A percentile compares a stretch with the other conserved stretches of the same genome.
Conservation (phyloP, 2,113 vertebrate species). For the Centropus unirufus region DNA sequence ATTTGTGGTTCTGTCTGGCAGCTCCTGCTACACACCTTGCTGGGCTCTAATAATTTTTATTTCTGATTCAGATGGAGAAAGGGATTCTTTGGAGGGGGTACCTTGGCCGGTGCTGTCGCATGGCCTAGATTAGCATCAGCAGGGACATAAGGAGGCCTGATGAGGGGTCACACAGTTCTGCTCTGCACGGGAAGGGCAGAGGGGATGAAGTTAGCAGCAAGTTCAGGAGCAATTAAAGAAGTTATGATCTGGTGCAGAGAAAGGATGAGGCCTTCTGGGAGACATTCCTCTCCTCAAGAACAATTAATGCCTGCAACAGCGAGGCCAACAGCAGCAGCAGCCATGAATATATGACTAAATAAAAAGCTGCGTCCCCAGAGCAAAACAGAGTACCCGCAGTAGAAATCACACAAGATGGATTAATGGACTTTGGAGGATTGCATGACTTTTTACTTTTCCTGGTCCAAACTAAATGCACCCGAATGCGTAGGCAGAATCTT, state of each 20-base stretch:
- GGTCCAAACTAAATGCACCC: not conserved
- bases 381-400: not conserved
- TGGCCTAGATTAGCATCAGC: not conserved
- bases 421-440: not conserved
- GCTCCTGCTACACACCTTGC: not conserved
- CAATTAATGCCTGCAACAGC: not conserved
- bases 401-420: not conserved
- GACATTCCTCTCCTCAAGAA: not conserved
- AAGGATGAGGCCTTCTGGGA: not conserved
- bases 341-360: slow-evolving; percentile 11
- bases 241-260: not conserved
- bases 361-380: slow-evolving; percentile 19
- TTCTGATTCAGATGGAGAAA: not conserved
- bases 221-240: not conserved
- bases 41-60: not conserved
- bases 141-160: fast-evolving
- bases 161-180: fast-evolving
- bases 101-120: not conserved
- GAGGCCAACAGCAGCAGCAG: not conserved
- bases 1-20: not conserved
- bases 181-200: fast-evolving
- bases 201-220: not conserved
- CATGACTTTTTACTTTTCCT: not conserved
- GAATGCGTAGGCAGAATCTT: not conserved
- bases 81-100: not conserved